A percentile compares a stretch with the other conserved stretches of the same genome.
Evolutionary conservation across 2,113 vertebrate species (phyloP).

Genomic region (Centropus bengalensis): DNA sequence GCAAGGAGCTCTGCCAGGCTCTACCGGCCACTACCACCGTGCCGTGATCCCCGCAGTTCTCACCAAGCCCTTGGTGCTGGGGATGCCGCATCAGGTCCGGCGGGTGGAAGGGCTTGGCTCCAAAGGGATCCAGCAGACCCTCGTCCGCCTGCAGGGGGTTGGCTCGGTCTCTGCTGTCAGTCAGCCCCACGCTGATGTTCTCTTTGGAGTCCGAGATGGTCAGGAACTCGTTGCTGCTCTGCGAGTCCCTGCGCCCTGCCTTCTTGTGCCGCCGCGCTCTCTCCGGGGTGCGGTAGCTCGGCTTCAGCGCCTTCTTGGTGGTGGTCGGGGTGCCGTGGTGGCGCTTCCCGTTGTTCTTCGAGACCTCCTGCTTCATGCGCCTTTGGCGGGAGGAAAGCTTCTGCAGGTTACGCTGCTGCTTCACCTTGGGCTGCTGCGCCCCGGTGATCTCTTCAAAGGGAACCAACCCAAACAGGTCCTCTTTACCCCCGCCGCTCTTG

Average conservation of each 20-base stretch:
- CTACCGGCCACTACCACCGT: constrained; percentile 66
- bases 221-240: constrained; percentile 95
- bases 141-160: constrained; percentile 81
- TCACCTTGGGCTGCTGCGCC: constrained; percentile 83
- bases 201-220: constrained; percentile 94
- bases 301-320: constrained; percentile 84
- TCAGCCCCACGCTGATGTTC: constrained; percentile 87
- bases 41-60: constrained; percentile 77
- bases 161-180: constrained; percentile 83
- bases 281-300: constrained; percentile 91
- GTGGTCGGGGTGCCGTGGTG: constrained; percentile 90
- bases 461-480: constrained; percentile 85
- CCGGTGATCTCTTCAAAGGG: constrained; percentile 84
- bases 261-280: constrained; percentile 87
- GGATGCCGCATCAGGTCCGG: constrained; percentile 80
- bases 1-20: constrained; percentile 79
- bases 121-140: constrained; percentile 86
- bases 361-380: constrained; percentile 88
- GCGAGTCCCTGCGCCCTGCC: constrained; percentile 90
- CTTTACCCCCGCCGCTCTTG: constrained; percentile 65
- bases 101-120: constrained; percentile 92
- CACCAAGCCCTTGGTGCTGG: constrained; percentile 80
- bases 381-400: constrained; percentile 90
- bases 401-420: constrained; percentile 91
- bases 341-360: constrained; percentile 85